phyloP scores from a whole-genome alignment of 2,888 invertebrate genomes.

The Anagyrus pseudococci region DNA sequence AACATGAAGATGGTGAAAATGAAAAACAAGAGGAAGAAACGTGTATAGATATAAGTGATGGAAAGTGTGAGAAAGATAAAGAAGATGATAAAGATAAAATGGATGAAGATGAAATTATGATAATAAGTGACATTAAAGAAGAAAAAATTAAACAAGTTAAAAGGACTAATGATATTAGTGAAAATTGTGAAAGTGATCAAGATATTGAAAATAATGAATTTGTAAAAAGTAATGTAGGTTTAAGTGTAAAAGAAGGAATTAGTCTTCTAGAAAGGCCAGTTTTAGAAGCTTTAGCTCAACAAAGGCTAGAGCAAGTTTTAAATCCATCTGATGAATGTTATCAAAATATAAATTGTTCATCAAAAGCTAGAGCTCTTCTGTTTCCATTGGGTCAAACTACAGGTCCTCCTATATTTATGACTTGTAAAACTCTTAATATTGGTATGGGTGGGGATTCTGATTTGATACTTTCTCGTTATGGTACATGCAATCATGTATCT shows the following conservation, averaged over 20 bases:
- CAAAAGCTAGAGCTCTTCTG: conserved; percentile 66
- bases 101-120: conserved; percentile 30
- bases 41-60: conserved; percentile 26
- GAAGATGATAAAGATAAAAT: conserved; percentile 23
- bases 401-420: conserved; percentile 68
- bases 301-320: conserved; percentile 57
- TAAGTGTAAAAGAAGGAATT: conserved; percentile 52
- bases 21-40: conserved; percentile 42
- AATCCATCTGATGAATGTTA: conserved; percentile 55
- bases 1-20: conserved; percentile 35
- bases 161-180: conserved; percentile 32
- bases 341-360: conserved; percentile 45
- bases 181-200: conserved; percentile 37
- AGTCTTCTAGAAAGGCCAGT: conserved; percentile 57
- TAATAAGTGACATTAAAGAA: conserved; percentile 45
- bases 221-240: conserved; percentile 44
- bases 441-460: conserved; percentile 74
- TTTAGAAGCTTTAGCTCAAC: conserved; percentile 55
- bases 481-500: conserved; percentile 75
- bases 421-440: conserved; percentile 72
- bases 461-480: conserved; percentile 69
- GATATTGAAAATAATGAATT: conserved; percentile 37
- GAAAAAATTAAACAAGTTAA: conserved; percentile 40
- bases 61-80: conserved; percentile 40
- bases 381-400: conserved; percentile 54